Evolutionary conservation across 2,113 vertebrate species (phyloP).

Genomic region (Coregonus clupeaformis): DNA sequence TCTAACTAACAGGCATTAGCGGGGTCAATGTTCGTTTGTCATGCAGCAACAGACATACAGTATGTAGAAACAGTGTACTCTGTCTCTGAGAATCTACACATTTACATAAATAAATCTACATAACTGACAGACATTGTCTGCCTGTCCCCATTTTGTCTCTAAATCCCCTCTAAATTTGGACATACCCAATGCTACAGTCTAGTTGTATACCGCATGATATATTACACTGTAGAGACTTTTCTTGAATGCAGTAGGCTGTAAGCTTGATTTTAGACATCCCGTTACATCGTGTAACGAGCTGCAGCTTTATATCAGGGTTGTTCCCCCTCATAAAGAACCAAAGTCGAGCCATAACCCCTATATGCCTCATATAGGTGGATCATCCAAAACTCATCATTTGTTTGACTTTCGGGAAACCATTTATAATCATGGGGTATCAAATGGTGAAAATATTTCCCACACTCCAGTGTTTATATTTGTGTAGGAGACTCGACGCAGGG

Average conservation of each 20-base stretch:
- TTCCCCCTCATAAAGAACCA: not conserved
- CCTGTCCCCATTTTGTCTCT: not conserved
- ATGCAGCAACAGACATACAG: conserved; percentile 20
- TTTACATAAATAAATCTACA: not conserved
- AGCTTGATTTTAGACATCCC: too few species aligned
- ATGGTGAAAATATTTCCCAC: not conserved
- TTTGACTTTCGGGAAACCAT: not conserved
- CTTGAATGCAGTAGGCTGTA: too few species aligned
- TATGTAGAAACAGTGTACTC: conserved; percentile 22
- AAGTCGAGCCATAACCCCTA: not conserved
- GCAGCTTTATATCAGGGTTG: not conserved
- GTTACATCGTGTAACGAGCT: not conserved
- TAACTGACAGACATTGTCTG: conserved; percentile 12
- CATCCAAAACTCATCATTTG: not conserved
- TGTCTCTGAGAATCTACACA: not conserved
- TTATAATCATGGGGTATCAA: not conserved
- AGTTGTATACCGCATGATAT: not conserved
- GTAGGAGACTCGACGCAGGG: conserved; percentile 12
- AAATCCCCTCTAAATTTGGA: too few species aligned
- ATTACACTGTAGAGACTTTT: not conserved
- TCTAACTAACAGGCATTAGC: conserved; percentile 48
- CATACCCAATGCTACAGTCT: not conserved
- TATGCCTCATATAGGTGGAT: not conserved
- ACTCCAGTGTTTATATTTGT: not conserved
- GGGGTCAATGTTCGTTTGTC: conserved; percentile 42